Evolutionary conservation across 2,797 vertebrate species (phyloP), one percentile per base, ranked within the genome.

Genomic region (Manis pentadactyla): DNA sequence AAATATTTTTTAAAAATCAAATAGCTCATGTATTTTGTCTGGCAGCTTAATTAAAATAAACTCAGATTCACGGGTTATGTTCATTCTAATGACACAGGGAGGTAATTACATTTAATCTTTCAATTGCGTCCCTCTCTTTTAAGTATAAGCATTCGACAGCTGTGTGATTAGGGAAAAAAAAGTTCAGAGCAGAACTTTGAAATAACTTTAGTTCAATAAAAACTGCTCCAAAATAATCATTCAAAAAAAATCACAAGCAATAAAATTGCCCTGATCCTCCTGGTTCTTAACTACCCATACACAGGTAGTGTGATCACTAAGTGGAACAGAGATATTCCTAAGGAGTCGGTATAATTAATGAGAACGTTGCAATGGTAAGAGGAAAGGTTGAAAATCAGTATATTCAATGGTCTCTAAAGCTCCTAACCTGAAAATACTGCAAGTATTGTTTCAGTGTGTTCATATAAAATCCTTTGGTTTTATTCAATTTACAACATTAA

Each of bases 131-230:
- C 6, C 55, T 93, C 17, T 93, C 15, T 46, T 71, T 94, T 66
- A 92, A 61, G 51, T 59, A 84, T 27, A 23, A 77, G 39, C 19
- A 73, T 74, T 93, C 31, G 42, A 82, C 37, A 68, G 9, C 21
- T 81, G 6, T 61, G 11, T 81, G 21, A 79, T 73, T 77, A 63
- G 27, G 19, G 10, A 69, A 90, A 88, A 81, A 84, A 88, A 83
- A 68, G 12, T 59, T 59, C 34, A 75, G 37, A 46, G 14, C 11
- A 81, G 27, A 81, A 81, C 57, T 81, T 73, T 51, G 14, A 84
- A 93, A 74, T 74, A 77, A 95, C 27, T 87, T 92, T 83, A 86
- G 66, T 82, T 81, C 71, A 90, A 90, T 55, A 92, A 92, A 79
- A 90, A 55, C 12, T 53, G 2, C 9, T 90, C n/a, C 64, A 86